These are phyloP conservation scores for Ambastaia sidthimunki DNA, from an alignment of 2,797 vertebrate genomes.

Conservation along the genomic window DNA sequence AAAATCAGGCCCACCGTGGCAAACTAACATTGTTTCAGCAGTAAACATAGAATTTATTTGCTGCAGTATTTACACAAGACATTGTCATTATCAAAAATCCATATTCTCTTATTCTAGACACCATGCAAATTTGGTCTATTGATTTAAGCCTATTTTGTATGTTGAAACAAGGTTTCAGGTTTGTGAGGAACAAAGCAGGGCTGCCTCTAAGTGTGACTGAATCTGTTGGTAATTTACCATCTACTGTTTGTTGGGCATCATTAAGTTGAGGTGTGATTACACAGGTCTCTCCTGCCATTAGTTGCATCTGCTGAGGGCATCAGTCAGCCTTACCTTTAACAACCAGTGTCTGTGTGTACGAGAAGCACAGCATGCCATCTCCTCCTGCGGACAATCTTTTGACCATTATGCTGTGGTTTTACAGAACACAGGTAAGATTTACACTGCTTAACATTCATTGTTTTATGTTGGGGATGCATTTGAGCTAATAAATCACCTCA, in stretches of 20 bases:
- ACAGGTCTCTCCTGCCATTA: slow-evolving; percentile 36
- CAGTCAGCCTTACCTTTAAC: not conserved
- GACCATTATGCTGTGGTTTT: slow-evolving; percentile 63
- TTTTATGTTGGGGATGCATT: not conserved
- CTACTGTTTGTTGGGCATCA: slow-evolving; percentile 36
- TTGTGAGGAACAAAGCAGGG: slow-evolving; percentile 5
- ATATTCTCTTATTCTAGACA: no score
- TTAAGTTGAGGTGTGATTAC: slow-evolving; percentile 35
- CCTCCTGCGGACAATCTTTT: slow-evolving; percentile 2
- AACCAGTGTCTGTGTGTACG: not conserved
- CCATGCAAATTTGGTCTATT: not conserved
- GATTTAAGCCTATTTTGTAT: not conserved
- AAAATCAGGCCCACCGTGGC: no score
- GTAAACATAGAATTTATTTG: no score
- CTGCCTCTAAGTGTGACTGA: not conserved
- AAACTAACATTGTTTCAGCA: no score
- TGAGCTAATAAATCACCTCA: not conserved
- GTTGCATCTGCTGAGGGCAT: slow-evolving; percentile 3
- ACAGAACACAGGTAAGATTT: slow-evolving; percentile 61
- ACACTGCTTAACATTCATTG: not conserved
- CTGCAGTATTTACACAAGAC: no score
- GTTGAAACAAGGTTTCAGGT: not conserved
- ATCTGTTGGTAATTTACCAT: slow-evolving; percentile 32
- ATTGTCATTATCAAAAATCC: no score
- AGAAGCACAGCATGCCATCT: not conserved